Evolutionary conservation across 1,140 invertebrate genomes (phyloP).

Genomic region (Armadillidium nasatum): DNA sequence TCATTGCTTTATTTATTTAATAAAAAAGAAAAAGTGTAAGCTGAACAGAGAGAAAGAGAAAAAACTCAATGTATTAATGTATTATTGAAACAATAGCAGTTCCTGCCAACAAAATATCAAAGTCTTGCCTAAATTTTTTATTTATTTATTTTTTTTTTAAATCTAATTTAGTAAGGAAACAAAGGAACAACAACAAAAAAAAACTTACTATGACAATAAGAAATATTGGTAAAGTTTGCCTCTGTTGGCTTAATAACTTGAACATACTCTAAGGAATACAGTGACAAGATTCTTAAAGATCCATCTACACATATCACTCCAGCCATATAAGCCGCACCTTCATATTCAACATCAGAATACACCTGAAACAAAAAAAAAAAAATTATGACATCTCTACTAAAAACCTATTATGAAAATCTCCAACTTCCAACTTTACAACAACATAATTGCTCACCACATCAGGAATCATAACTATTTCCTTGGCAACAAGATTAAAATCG

Average conservation of each 20-base stretch:
- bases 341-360: conserved; percentile 20
- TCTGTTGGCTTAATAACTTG: conserved; percentile 46
- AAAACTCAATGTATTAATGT: too few species aligned
- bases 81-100: too few species aligned
- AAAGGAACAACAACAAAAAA: not conserved
- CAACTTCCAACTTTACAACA: too few species aligned
- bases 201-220: conserved; percentile 50
- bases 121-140: too few species aligned
- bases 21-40: too few species aligned
- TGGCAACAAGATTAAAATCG: conserved; percentile 33
- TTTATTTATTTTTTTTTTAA: too few species aligned
- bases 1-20: too few species aligned
- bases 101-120: too few species aligned
- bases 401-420: too few species aligned
- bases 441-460: conserved; percentile 14
- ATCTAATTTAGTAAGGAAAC: too few species aligned
- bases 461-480: conserved; percentile 35
- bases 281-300: conserved; percentile 47
- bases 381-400: too few species aligned
- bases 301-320: conserved; percentile 48
- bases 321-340: conserved; percentile 45
- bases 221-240: conserved; percentile 48
- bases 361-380: not conserved
- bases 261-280: conserved; percentile 47
- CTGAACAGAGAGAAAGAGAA: too few species aligned